Evolutionary conservation across 1,140 invertebrate species (phyloP), one percentile per base, ranked within the genome.

Genomic region (Hydropsyche tenuis): DNA sequence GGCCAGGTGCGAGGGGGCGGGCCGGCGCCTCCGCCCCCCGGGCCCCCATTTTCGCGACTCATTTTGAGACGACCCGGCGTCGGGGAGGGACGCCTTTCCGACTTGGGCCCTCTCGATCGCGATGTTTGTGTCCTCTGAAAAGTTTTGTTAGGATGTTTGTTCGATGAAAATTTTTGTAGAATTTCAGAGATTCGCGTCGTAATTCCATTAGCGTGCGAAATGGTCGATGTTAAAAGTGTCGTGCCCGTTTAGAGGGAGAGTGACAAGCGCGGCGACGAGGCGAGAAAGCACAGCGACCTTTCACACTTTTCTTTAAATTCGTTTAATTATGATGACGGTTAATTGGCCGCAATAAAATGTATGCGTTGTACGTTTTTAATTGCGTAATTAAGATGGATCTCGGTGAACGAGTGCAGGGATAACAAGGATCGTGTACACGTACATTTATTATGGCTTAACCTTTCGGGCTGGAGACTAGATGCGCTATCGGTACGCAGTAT

Each of bases 181-280:
- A n/a, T n/a, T n/a, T n/a, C n/a, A n/a, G n/a, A n/a, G n/a, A n/a
- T n/a, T n/a, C 63, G 63, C 64, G 73, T 16, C 46, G 63, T 75
- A 72, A 43, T 69, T 69, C 72, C 27, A 69, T 74, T 74, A 56
- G 46, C 3, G 16, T 14, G 22, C 12, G 18, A 60, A 43, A 48
- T 16, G 42, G n/a, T 20, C 60, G 25, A 63, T 16, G 23, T 63
- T 63, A 63, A 63, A 63, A 63, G 60, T 63, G 60, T 63, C 60
- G 20, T 63, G 20, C 23, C 23, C 23, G 60, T 27, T 25, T 14
- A 25, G 12, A 37, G 23, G 9, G 11, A 6, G 27, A 63, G 60
- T 63, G 60, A 63, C 60, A 63, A 63, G 60, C 25, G 22, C 14
- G 2, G 3, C 1, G 25, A 63, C 9, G 27, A 18, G 60, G 23